Conservation (phyloP, 2,888 invertebrate genomes). For the Apamea anceps region DNA sequence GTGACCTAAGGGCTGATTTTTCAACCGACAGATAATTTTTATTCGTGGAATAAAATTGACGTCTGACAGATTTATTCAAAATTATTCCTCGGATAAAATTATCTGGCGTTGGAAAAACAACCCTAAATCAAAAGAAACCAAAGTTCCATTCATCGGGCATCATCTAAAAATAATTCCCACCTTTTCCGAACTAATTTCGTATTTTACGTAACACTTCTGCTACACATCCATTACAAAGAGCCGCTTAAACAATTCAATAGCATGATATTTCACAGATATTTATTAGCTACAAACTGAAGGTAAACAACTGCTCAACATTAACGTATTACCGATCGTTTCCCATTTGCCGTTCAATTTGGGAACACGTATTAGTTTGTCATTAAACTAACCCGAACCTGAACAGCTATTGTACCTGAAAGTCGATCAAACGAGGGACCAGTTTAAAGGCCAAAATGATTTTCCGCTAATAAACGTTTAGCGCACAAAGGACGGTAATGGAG, state of each 20-base stretch:
- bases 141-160: neutral
- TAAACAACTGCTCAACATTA: slow-evolving; percentile 43
- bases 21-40: no score
- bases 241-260: slow-evolving; percentile 37
- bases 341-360: slow-evolving; percentile 52
- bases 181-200: neutral
- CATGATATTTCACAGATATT: slow-evolving; percentile 31
- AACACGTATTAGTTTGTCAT: slow-evolving; percentile 54
- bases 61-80: no score
- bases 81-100: no score
- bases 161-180: neutral
- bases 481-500: slow-evolving; percentile 79
- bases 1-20: neutral
- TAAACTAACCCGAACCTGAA: slow-evolving; percentile 61
- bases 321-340: slow-evolving; percentile 47
- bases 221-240: slow-evolving; percentile 21
- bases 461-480: slow-evolving; percentile 76
- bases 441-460: slow-evolving; percentile 77
- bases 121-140: no score
- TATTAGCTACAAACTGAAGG: slow-evolving; percentile 28
- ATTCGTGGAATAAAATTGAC: no score
- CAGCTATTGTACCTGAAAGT: slow-evolving; percentile 68
- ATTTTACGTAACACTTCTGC: neutral
- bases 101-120: no score
- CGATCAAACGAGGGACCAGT: slow-evolving; percentile 68